Conservation (phyloP, 2,888 invertebrate genomes). For the Xestia xanthographa region DNA sequence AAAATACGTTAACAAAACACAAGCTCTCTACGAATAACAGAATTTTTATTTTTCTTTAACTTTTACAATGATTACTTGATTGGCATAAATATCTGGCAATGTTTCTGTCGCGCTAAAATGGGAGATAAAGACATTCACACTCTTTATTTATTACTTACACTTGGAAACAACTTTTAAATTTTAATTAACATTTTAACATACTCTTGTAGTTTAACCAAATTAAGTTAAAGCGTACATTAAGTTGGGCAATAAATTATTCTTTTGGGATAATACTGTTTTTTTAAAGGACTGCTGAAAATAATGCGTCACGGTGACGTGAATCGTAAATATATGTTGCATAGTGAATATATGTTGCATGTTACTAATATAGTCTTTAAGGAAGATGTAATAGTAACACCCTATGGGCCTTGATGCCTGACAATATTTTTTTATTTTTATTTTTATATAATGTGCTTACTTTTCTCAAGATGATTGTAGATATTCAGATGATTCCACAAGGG, state of each 20-base stretch:
- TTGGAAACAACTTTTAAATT: slow-evolving; percentile 64
- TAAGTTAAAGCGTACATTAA: slow-evolving; percentile 51
- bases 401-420: too few relatives aligned
- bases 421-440: too few relatives aligned
- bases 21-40: background rate
- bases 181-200: slow-evolving; percentile 65
- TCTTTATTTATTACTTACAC: slow-evolving; percentile 65
- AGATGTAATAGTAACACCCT: too few relatives aligned
- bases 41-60: slow-evolving; percentile 12
- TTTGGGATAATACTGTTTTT: slow-evolving; percentile 36
- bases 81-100: slow-evolving; percentile 51
- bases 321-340: background rate
- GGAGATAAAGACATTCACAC: slow-evolving; percentile 67
- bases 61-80: slow-evolving; percentile 47
- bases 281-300: slow-evolving; percentile 17
- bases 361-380: too few relatives aligned
- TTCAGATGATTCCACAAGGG: background rate
- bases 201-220: slow-evolving; percentile 59
- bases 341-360: too few relatives aligned
- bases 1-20: slow-evolving; percentile 12
- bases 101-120: slow-evolving; percentile 58
- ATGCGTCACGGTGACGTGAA: slow-evolving; percentile 11
- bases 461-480: background rate
- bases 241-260: slow-evolving; percentile 50
- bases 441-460: background rate